A percentile compares a stretch with the other conserved stretches of the same genome.
Conservation (phyloP, 2,888 invertebrate genomes). For the Pyrgus malvae region DNA sequence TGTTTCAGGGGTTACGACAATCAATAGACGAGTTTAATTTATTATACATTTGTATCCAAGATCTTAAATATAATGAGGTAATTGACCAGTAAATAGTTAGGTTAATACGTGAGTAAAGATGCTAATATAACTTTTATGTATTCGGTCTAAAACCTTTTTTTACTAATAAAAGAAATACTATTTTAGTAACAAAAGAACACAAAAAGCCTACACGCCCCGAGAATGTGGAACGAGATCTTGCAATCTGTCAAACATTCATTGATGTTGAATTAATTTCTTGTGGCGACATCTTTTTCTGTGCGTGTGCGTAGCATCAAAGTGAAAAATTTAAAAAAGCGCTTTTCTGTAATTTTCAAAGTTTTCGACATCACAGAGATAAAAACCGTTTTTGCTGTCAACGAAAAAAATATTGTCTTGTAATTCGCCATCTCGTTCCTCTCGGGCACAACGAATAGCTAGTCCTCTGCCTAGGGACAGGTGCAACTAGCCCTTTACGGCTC, state of each 20-base stretch:
- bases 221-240: slow-evolving; percentile 12
- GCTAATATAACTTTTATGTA: no score
- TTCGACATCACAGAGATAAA: background rate
- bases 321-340: background rate
- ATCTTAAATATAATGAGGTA: no score
- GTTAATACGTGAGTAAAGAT: no score
- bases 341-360: background rate
- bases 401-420: slow-evolving; percentile 14
- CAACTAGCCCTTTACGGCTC: slow-evolving; percentile 61
- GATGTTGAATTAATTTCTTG: slow-evolving; percentile 15
- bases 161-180: no score
- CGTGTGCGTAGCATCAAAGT: background rate
- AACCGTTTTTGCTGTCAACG: background rate
- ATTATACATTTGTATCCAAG: no score
- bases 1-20: no score
- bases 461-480: slow-evolving; percentile 65
- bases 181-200: slow-evolving; percentile 4
- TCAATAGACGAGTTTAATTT: no score
- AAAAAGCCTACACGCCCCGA: background rate
- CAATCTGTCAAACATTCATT: slow-evolving; percentile 15
- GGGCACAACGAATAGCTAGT: slow-evolving; percentile 42
- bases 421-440: slow-evolving; percentile 23
- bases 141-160: no score
- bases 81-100: no score
- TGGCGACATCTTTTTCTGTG: background rate